Conservation (phyloP, 2,888 invertebrate species). For the Eurytoma californica region DNA sequence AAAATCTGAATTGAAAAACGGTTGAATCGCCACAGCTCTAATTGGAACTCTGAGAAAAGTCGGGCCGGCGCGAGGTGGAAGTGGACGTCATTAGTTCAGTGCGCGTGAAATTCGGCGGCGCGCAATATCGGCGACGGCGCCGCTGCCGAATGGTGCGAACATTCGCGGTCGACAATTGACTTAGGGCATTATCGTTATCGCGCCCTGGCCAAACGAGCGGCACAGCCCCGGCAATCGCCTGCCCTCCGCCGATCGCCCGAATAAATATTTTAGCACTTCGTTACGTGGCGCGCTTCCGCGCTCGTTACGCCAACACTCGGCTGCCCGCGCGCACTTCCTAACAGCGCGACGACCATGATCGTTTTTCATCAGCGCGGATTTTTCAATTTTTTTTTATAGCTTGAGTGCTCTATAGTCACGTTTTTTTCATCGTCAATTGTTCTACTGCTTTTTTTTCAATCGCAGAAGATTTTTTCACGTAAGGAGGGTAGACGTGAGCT, state of each 20-base stretch:
- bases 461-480: neutral
- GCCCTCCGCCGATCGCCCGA: neutral
- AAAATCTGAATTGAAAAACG: too few relatives aligned
- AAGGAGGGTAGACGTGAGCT: neutral
- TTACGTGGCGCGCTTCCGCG: neutral
- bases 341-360: neutral
- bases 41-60: too few relatives aligned
- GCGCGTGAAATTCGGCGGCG: neutral
- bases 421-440: too few relatives aligned
- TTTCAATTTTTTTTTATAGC: too few relatives aligned
- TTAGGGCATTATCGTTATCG: slow-evolving; percentile 30
- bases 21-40: too few relatives aligned
- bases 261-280: slow-evolving; percentile 1
- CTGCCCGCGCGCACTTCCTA: neutral
- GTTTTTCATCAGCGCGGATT: neutral
- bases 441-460: too few relatives aligned
- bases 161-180: slow-evolving; percentile 29
- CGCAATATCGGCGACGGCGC: neutral
- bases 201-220: neutral
- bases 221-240: neutral
- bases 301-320: too few relatives aligned
- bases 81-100: too few relatives aligned
- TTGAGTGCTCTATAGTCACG: too few relatives aligned
- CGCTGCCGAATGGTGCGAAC: neutral
- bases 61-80: too few relatives aligned